Base-by-base conservation (phyloP, 1,140 invertebrate genomes). In the Brachionus calyciflorus region DNA sequence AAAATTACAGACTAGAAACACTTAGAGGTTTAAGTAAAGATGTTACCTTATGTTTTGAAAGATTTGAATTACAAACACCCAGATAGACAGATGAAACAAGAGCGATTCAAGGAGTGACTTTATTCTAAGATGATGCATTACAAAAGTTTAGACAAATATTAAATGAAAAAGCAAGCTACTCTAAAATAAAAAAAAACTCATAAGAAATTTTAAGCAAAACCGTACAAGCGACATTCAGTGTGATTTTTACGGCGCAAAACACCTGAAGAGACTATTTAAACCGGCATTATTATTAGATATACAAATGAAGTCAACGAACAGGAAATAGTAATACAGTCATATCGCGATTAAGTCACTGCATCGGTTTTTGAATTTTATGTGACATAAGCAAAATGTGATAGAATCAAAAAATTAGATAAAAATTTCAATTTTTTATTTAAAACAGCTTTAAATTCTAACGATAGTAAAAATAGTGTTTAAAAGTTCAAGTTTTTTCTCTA, bases 1-100 rank as follows among this genome's bases (percentile, higher is more conserved):
- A 60, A 60, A 24, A 30, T 19, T 60, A 33, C 26, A 60, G 55
- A 60, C 30, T 60, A 33, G 55, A 60, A 60, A 33, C 30, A 1
- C 33, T 60, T 24, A 26, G 30, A 40, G n/a, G 33, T 6, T 37
- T 17, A 37, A 19, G n/a, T 30, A 24, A 60, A 60, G 30, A 60
- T 37, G 55, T 60, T 3, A 33, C 26, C 30, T 33, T 33, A 4
- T 60, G 55, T n/a, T n/a, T n/a, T n/a, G n/a, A n/a, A n/a, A n/a
- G n/a, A n/a, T n/a, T n/a, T n/a, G n/a, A n/a, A n/a, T n/a, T n/a
- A n/a, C n/a, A n/a, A n/a, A 60, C 55, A 60, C 26, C 55, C 19
- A n/a, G 30, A 17, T 60, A 30, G 55, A 30, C 55, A 60, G 55
- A 60, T 30, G 55, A 60, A 60, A n/a, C 30, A 30, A 60, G 55